A percentile compares a stretch with the other conserved stretches of the same genome.
phyloP scores from a whole-genome alignment of 1,140 invertebrate species.

The Holcopasites calliopsidis region DNA sequence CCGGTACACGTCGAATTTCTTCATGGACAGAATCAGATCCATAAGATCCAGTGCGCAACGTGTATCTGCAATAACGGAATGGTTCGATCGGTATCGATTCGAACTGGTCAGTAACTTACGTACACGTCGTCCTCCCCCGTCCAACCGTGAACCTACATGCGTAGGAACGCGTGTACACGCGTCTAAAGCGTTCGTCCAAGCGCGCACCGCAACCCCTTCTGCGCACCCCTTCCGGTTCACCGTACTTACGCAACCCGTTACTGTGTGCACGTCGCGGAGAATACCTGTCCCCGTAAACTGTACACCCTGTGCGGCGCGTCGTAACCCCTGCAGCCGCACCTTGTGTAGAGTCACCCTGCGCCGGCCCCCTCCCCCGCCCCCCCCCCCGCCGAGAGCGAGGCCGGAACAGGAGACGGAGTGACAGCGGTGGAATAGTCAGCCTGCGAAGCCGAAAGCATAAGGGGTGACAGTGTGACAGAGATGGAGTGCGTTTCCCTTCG shows the following conservation, averaged over 20 bases:
- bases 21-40: too few relatives aligned
- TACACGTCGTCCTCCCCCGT: too few relatives aligned
- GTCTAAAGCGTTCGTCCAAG: conserved; percentile 39
- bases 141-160: conserved; percentile 33
- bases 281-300: conserved; percentile 61
- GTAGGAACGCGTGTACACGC: conserved; percentile 40
- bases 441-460: not conserved
- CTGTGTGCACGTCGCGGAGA: conserved; percentile 58
- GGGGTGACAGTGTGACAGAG: conserved; percentile 7
- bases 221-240: conserved; percentile 27
- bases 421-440: conserved; percentile 31
- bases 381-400: conserved; percentile 2
- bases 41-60: too few relatives aligned
- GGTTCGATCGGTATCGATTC: conserved; percentile 48
- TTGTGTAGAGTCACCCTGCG: conserved; percentile 35
- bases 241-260: conserved; percentile 58
- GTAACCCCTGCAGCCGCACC: conserved; percentile 51
- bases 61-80: too few relatives aligned
- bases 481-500: conserved; percentile 6
- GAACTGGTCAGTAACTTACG: not conserved
- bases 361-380: too few relatives aligned
- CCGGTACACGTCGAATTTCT: too few relatives aligned
- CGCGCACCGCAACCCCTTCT: conserved; percentile 20
- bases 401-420: conserved; percentile 34
- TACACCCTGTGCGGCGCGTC: conserved; percentile 48